phyloP scores from a whole-genome alignment of 2,113 vertebrate genomes.

The Microcebus lehilahytsara region DNA sequence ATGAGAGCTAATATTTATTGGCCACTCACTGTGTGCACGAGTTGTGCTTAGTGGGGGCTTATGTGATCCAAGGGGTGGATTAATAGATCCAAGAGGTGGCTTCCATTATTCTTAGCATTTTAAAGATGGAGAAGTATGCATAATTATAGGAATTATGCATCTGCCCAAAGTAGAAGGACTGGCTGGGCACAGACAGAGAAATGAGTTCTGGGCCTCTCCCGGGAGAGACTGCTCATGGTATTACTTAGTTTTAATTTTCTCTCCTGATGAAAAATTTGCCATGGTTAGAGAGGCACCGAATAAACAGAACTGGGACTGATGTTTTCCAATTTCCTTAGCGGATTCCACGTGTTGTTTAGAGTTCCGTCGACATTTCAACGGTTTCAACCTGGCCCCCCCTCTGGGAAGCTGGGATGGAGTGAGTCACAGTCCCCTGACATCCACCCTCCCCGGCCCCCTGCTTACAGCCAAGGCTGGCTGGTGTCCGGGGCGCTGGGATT shows the following conservation, averaged over 20 bases:
- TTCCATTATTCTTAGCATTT: not conserved
- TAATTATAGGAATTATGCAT: not conserved
- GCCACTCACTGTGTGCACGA: too few relatives aligned
- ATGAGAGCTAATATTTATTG: not conserved
- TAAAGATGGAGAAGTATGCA: not conserved
- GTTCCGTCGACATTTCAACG: constrained; percentile 33
- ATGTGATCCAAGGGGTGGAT: not conserved
- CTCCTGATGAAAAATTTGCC: constrained; percentile 70
- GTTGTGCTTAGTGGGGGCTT: accelerated
- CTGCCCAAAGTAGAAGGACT: not conserved
- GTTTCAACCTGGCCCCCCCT: not conserved
- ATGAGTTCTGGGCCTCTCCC: constrained; percentile 15
- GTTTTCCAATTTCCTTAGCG: constrained; percentile 53
- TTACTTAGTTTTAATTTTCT: constrained; percentile 74
- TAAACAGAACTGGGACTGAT: constrained; percentile 56
- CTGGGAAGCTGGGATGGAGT: not conserved
- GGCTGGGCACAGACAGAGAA: constrained; percentile 48
- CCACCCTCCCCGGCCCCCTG: accelerated
- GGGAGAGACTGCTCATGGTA: constrained; percentile 46
- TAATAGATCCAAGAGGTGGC: not conserved
- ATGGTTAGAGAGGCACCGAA: constrained; percentile 36
- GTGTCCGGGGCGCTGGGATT: not conserved
- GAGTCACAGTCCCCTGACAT: accelerated
- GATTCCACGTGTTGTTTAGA: constrained; percentile 9
- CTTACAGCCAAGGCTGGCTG: too few relatives aligned